Conservation (phyloP, 2,797 vertebrate genomes). For the Moxostoma hubbsi region DNA sequence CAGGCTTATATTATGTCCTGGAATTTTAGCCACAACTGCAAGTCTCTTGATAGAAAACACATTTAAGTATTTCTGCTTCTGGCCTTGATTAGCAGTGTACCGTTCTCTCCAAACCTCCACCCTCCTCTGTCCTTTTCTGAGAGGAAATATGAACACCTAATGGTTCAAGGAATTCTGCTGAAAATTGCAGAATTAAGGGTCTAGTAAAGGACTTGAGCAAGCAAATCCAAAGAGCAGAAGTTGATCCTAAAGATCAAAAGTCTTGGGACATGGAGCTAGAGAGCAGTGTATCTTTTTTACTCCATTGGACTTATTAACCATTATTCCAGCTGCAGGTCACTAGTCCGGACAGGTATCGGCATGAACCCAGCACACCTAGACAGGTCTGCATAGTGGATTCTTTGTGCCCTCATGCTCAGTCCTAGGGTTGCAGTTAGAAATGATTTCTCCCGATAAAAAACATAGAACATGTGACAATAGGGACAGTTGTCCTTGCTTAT, state of each 20-base stretch:
- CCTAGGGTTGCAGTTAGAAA: too few species aligned
- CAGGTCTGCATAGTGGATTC: conserved; percentile 2
- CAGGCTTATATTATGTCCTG: conserved; percentile 68
- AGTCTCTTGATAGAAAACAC: conserved; percentile 77
- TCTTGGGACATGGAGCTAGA: not conserved
- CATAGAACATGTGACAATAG: too few species aligned
- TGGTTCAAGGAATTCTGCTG: not conserved
- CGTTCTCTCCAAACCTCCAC: conserved; percentile 16
- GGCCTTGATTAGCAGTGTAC: conserved; percentile 61
- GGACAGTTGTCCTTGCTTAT: too few species aligned
- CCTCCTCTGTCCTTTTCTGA: conserved; percentile 1
- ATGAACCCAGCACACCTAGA: not conserved
- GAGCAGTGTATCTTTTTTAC: not conserved
- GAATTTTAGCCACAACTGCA: conserved; percentile 80
- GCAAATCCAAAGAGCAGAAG: not conserved
- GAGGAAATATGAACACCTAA: conserved; percentile 29
- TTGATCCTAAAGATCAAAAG: not conserved
- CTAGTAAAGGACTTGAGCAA: not conserved
- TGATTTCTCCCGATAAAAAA: too few species aligned
- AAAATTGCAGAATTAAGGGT: not conserved
- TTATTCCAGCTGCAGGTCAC: not conserved
- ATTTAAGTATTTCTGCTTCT: conserved; percentile 63
- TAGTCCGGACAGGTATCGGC: conserved; percentile 15
- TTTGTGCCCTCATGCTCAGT: not conserved
- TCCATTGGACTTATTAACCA: conserved; percentile 8